These are phyloP conservation scores for Fulica atra DNA, from an alignment of 2,113 vertebrate genomes.

Conservation along the genomic window DNA sequence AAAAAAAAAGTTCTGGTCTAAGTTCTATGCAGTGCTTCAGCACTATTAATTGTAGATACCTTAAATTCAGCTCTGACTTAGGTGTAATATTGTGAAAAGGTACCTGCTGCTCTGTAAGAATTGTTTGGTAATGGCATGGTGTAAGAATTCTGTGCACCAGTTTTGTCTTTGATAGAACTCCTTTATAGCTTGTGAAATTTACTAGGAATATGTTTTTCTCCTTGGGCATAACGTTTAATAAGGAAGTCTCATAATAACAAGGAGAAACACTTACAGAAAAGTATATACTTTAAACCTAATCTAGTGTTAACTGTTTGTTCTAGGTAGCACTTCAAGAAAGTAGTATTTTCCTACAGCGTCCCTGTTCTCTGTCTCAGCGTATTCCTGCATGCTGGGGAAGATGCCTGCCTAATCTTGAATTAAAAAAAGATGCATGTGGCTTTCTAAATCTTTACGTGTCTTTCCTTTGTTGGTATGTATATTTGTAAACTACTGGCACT, in stretches of 20 bases:
- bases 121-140: background rate
- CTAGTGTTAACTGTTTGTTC: constrained; percentile 71
- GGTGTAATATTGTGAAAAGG: background rate
- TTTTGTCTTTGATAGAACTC: background rate
- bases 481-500: background rate
- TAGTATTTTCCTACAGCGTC: constrained; percentile 14
- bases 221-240: background rate
- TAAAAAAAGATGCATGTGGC: constrained; percentile 78
- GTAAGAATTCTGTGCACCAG: background rate
- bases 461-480: constrained; percentile 73
- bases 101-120: background rate
- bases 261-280: background rate
- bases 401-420: constrained; percentile 72
- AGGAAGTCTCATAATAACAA: background rate
- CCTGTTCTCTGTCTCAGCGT: constrained; percentile 44
- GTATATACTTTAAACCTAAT: constrained; percentile 33
- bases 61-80: background rate
- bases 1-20: background rate
- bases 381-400: constrained; percentile 71
- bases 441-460: constrained; percentile 74
- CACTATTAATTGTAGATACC: background rate
- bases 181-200: background rate
- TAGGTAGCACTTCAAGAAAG: constrained; percentile 72
- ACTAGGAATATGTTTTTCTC: background rate
- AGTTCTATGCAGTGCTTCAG: background rate